Evolutionary conservation across 2,888 invertebrate species (phyloP), one percentile per base, ranked within the genome.

Genomic region (Aphrophora alni): DNA sequence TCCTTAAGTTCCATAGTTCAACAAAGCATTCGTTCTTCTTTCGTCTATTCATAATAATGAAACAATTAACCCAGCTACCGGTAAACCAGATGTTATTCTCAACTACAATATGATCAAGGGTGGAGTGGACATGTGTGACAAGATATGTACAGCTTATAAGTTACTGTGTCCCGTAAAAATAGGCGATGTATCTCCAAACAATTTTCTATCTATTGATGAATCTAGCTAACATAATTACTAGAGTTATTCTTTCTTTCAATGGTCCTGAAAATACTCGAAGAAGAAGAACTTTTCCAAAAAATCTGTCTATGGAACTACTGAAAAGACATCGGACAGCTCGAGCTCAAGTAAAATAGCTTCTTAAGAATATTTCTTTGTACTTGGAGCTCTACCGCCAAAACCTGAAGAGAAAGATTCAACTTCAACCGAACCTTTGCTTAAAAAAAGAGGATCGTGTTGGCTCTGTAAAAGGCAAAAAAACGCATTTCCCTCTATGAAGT

Each of bases 251-350:
- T 68, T 68, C 68, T 68, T 68, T 68, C 68, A 68, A 3, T 68
- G 68, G 10, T 68, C 68, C 68, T 4, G 10, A 68, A 68, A 68
- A 68, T 68, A 12, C 24, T 68, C 68, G 5, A 68, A 68, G 68
- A 68, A 68, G 68, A 68, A 68, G 68, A 10, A 68, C 59, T 33
- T 33, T 33, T 33, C 8, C 3, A 8, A 33, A 33, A 33, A 33
- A 33, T 33, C 33, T 33, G 3, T 59, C 77, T 17, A 59, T 77
- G 77, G 68, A 69, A 8, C 69, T 77, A 68, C 25, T 77, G 77
- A 77, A 44, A 68, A 27, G 27, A 17, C 77, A 59, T 25, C 77
- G 51, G 2, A 26, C 77, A 68, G 69, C 17, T n/a, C 25, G 77
- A 77, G 59, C 77, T n/a, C 12, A 68, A 68, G 59, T 68, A 24